Evolutionary conservation across 1,140 invertebrate species (phyloP).

Genomic region (Drosophila teissieri): DNA sequence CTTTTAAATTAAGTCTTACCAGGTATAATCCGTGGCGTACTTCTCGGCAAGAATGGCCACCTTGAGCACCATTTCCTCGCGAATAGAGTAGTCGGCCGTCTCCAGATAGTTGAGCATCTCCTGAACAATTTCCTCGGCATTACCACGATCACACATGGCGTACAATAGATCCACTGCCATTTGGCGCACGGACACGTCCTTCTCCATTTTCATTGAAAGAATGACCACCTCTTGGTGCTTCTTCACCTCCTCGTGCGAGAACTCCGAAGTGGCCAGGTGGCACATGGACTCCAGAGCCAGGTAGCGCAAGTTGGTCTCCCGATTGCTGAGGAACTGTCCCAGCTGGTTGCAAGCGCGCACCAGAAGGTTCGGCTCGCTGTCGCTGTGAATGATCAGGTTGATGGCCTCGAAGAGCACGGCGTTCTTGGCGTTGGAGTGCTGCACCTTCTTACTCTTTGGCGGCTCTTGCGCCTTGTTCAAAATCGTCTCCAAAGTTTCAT

Average conservation of each 20-base stretch:
- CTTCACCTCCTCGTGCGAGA: constrained; percentile 99
- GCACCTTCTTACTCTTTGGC: constrained; percentile 99
- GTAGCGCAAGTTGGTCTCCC: constrained; percentile 99
- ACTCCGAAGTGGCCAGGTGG: constrained; percentile 99
- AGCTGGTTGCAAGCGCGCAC: constrained; percentile 99
- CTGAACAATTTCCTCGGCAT: constrained; percentile 99
- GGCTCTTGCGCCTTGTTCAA: constrained; percentile 99
- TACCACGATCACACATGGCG: constrained; percentile 99
- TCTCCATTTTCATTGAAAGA: constrained; percentile 99
- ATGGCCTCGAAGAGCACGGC: constrained; percentile 99
- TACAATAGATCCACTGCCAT: constrained; percentile 99
- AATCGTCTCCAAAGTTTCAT: constrained; percentile 99
- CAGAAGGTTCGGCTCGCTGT: constrained; percentile 98
- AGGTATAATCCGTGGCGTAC: constrained; percentile 99
- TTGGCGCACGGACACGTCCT: constrained; percentile 99
- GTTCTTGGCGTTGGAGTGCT: constrained; percentile 99
- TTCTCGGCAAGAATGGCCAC: constrained; percentile 99
- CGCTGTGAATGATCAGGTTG: constrained; percentile 99
- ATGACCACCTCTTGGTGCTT: constrained; percentile 99
- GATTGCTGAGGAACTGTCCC: constrained; percentile 98
- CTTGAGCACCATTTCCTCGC: constrained; percentile 99
- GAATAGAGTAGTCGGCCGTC: constrained; percentile 99
- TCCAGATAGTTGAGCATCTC: constrained; percentile 99
- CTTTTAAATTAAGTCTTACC: constrained; percentile 86
- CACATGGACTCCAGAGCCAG: constrained; percentile 99